Base-by-base conservation (phyloP, 1,140 invertebrate genomes). In the Nebria ingens region DNA sequence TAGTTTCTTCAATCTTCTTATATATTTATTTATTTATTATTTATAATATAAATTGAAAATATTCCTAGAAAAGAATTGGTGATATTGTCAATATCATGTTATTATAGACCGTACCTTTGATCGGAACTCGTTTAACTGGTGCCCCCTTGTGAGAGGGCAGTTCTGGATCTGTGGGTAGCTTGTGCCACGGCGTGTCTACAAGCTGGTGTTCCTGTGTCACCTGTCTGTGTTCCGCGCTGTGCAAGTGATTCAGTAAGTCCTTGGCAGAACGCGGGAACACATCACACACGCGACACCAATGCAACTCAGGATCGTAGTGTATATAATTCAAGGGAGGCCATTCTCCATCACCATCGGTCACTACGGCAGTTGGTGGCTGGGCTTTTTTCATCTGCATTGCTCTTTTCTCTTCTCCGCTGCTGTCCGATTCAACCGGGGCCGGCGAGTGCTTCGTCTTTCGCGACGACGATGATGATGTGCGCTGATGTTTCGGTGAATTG, bases 221-320 rank as follows among this genome's bases (percentile, higher is more conserved):
- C 66, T 82, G 80, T 69, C 83, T 83, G 73, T 92, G 89, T 19
- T 84, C 81, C 58, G 81, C 76, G 54, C 80, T 80, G 65, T 91
- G 89, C 54, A 91, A 76, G 78, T 91, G 89, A 71, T 84, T 84
- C 40, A 92, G 73, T 69, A 88, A 88, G 68, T 89, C 86, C 68
- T 88, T 88, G 45, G 88, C 87, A 11, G 87, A 89, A 67, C 84
- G 80, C 21, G 89, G 89, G 68, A 91, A 91, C 62, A 87, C 83
- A 71, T 89, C 83, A 72, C 89, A 92, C 49, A 84, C 77, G 54
- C 85, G 77, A 70, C 89, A 92, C 89, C 89, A 91, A 71, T 91
- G 87, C 73, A 89, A 83, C 71, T 90, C 87, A 0, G 87, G 86
- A 73, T 92, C 89, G 65, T 87, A 91, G 72, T 89, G 86, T 23